Evolutionary conservation across 2,888 invertebrate species (phyloP), one percentile per base, ranked within the genome.

Genomic region (Margaritifera margaritifera): DNA sequence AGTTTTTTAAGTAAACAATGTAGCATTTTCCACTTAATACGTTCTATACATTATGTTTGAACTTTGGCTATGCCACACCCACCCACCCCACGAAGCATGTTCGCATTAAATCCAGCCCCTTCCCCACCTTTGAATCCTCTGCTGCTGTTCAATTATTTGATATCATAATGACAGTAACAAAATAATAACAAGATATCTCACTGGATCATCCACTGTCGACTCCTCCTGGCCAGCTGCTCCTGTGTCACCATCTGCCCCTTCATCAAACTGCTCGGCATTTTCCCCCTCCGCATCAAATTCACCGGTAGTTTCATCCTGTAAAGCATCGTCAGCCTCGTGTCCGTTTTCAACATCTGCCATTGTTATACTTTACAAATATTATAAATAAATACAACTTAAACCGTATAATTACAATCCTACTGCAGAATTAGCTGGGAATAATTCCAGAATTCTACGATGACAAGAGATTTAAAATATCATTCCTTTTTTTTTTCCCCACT

Each of bases 191-290:
- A 62, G 19, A 72, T 66, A 53, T 57, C 74, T 58, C 72, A 84
- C 84, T 53, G 84, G 84, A 64, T 84, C 84, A 62, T 84, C 84
- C 25, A 81, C 74, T 57, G 71, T 74, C 66, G 68, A 73, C 61
- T 76, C 81, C 53, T 80, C 82, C 18, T 73, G 67, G 18, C 71
- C 75, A 52, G 75, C 72, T 24, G 74, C 67, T 60, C 68, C 74
- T 19, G 75, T 75, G 56, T 78, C 80, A 62, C 63, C 61, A 22
- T 80, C 80, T 22, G 62, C 71, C 19, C 66, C 71, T 62, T 73
- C 76, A 64, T 76, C 80, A 57, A 80, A 71, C 27, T 67, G 68
- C 22, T 72, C 62, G 19, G 76, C 70, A 62, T 72, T 71, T 25
- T 72, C 75, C 1, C 69, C 72, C n/a, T 76, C 75, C 15, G 68